phyloP scores from a whole-genome alignment of 2,888 invertebrate genomes.

The Petrophora chlorosata region DNA sequence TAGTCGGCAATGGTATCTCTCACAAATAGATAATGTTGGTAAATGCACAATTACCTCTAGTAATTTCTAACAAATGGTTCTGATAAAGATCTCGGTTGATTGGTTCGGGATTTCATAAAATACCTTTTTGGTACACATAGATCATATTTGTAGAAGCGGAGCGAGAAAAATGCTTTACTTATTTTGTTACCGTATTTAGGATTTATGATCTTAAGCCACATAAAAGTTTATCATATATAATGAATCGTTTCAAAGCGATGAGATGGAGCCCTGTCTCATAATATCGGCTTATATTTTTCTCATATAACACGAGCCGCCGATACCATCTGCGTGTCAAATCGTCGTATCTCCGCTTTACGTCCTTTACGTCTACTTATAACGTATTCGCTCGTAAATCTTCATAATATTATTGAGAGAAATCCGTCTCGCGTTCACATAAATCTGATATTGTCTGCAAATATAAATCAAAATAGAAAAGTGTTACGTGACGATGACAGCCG shows the following conservation, averaged over 20 bases:
- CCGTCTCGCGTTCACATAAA: conserved; percentile 58
- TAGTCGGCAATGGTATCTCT: too few species aligned
- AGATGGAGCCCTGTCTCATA: conserved; percentile 23
- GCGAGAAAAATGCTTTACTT: too few species aligned
- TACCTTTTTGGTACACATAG: too few species aligned
- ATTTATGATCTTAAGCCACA: conserved; percentile 20
- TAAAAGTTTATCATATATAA: conserved; percentile 24
- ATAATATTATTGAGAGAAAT: conserved; percentile 63
- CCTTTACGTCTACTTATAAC: conserved; percentile 40
- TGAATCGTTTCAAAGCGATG: conserved; percentile 26
- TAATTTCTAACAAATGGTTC: too few species aligned
- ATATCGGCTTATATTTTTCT: conserved; percentile 33
- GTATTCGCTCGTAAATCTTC: conserved; percentile 57
- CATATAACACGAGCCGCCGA: conserved; percentile 31
- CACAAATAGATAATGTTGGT: too few species aligned
- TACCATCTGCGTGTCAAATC: conserved; percentile 47
- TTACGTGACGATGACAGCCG: conserved; percentile 46
- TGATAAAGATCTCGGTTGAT: too few species aligned
- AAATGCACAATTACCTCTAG: too few species aligned
- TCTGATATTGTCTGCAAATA: conserved; percentile 63
- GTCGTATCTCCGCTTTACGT: conserved; percentile 49
- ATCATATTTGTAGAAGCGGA: too few species aligned
- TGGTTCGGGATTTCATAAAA: too few species aligned
- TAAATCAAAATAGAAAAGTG: conserved; percentile 64
- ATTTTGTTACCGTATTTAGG: conserved; percentile 17